Conservation (phyloP, 2,797 vertebrate genomes). For the Aplochiton taeniatus region DNA sequence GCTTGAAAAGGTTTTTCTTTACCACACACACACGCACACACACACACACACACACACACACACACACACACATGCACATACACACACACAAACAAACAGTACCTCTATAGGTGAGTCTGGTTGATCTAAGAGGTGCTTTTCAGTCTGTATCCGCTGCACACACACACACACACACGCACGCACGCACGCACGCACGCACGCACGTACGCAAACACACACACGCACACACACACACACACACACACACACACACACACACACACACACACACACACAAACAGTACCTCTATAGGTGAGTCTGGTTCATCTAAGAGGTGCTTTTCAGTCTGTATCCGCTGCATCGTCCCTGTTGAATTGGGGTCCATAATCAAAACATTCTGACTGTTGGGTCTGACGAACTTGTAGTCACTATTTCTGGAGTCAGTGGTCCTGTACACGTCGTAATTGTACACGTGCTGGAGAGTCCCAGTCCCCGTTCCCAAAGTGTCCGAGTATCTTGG, state of each 20-base stretch:
- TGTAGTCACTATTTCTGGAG: constrained; percentile 33
- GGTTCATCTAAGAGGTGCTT: constrained; percentile 34
- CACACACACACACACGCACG: too few species aligned
- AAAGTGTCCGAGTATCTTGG: constrained; percentile 25
- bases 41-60: too few species aligned
- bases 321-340: not conserved
- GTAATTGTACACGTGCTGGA: constrained; percentile 31
- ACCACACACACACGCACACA: too few species aligned
- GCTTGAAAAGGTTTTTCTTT: too few species aligned
- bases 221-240: too few species aligned
- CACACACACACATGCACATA: too few species aligned
- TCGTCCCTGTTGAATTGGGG: constrained; percentile 13
- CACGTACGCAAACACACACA: too few species aligned
- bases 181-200: too few species aligned
- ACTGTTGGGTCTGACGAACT: constrained; percentile 25
- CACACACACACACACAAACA: too few species aligned
- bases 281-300: constrained; percentile 7
- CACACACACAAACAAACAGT: too few species aligned
- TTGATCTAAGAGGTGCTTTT: constrained; percentile 33
- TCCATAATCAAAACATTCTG: constrained; percentile 33
- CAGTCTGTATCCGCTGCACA: not conserved
- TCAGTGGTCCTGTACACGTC: constrained; percentile 33
- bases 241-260: too few species aligned
- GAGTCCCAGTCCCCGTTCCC: constrained; percentile 21
- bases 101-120: constrained; percentile 14